Percentiles rank a stretch among this genome's conserved stretches.
These are phyloP conservation scores for Rhagophthalmus giganteus DNA, from an alignment of 2,888 invertebrate species.

Conservation along the genomic window DNA sequence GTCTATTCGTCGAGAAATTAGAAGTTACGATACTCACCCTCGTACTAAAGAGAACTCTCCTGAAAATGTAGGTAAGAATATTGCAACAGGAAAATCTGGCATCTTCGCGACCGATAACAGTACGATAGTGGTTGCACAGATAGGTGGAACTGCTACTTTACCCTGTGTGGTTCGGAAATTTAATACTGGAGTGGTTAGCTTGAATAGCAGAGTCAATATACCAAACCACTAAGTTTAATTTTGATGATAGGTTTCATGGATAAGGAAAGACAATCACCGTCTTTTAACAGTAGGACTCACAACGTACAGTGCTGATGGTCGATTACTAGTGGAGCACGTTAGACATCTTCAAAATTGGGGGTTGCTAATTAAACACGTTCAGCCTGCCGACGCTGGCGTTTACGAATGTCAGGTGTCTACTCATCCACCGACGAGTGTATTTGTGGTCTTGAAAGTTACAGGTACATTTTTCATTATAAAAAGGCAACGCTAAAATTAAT, in stretches of 20 bases:
- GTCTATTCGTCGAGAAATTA: conserved; percentile 28
- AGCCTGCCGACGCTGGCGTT: conserved; percentile 70
- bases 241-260: conserved; percentile 67
- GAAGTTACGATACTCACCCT: conserved; percentile 49
- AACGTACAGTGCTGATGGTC: conserved; percentile 70
- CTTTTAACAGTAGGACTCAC: conserved; percentile 69
- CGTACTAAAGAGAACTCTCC: conserved; percentile 40
- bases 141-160: conserved; percentile 58
- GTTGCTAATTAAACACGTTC: conserved; percentile 70
- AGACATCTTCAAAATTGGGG: conserved; percentile 67
- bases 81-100: conserved; percentile 37
- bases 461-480: conserved; percentile 62
- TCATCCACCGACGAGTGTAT: conserved; percentile 75
- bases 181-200: conserved; percentile 59
- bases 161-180: conserved; percentile 59
- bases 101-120: conserved; percentile 59
- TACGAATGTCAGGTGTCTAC: conserved; percentile 84
- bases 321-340: conserved; percentile 67
- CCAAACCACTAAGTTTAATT: conserved; percentile 15
- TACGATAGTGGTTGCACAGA: conserved; percentile 58
- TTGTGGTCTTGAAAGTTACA: conserved; percentile 73
- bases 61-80: conserved; percentile 38
- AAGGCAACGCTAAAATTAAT: too few relatives aligned
- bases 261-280: conserved; percentile 69
- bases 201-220: conserved; percentile 8